phyloP scores from a whole-genome alignment of 2,888 invertebrate species.

The Sarcophaga subvicina region DNA sequence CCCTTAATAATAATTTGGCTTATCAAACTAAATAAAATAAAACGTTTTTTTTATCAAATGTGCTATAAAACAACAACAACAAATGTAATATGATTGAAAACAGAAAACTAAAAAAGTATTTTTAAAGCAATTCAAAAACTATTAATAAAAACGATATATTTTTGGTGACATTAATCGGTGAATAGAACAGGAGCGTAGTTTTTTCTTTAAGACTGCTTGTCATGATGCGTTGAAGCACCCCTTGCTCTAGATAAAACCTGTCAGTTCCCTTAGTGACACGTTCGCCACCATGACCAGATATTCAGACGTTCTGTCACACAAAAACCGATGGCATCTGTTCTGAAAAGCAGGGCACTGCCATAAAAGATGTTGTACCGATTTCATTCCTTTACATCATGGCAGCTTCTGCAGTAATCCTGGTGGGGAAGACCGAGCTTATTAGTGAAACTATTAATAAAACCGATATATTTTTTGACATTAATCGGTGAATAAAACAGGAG shows the following conservation, averaged over 20 bases:
- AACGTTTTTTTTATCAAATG: not conserved
- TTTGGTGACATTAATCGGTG: not conserved
- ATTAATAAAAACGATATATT: conserved; percentile 70
- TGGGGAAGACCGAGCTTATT: too few relatives aligned
- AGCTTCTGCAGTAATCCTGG: too few relatives aligned
- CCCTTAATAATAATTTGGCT: conserved; percentile 65
- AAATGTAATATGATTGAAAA: not conserved
- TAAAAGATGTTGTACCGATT: too few relatives aligned
- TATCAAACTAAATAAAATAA: conserved; percentile 75
- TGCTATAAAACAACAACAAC: not conserved
- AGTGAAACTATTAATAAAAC: conserved; percentile 27
- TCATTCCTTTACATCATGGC: not conserved
- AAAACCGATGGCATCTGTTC: too few relatives aligned
- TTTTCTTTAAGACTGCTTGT: too few relatives aligned
- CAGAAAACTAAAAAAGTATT: not conserved
- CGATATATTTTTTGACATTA: conserved; percentile 7
- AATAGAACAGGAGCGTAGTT: conserved; percentile 11
- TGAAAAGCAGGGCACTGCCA: rapidly evolving
- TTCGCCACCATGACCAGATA: too few relatives aligned
- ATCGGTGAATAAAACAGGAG: conserved; percentile 4
- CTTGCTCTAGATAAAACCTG: too few relatives aligned
- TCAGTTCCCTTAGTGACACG: too few relatives aligned
- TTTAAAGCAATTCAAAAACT: not conserved
- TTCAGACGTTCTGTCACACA: too few relatives aligned
- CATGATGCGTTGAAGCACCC: too few relatives aligned